These are phyloP conservation scores for Patella depressa DNA, from an alignment of 2,888 invertebrate genomes.

Conservation along the genomic window DNA sequence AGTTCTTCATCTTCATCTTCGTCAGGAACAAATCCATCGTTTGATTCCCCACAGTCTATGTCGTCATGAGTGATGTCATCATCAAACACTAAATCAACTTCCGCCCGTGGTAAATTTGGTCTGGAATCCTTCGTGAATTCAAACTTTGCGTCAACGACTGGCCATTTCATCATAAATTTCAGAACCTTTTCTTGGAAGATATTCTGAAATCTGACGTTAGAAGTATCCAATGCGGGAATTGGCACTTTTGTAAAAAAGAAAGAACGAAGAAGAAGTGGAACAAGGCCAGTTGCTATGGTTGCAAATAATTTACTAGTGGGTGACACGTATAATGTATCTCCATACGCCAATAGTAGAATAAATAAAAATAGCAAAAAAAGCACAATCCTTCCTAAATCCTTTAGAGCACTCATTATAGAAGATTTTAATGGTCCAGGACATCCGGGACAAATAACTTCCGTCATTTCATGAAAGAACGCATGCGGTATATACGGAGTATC, in stretches of 20 bases:
- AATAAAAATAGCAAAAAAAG: conserved; percentile 32
- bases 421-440: conserved; percentile 26
- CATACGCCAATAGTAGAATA: conserved; percentile 35
- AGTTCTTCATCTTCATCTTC: too few relatives aligned
- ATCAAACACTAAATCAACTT: too few relatives aligned
- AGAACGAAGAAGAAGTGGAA: conserved; percentile 22
- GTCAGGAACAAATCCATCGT: too few relatives aligned
- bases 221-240: not conserved
- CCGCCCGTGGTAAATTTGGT: too few relatives aligned
- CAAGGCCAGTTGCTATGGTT: conserved; percentile 31
- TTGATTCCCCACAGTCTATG: too few relatives aligned
- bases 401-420: conserved; percentile 20
- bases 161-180: not conserved
- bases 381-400: conserved; percentile 27
- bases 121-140: too few relatives aligned
- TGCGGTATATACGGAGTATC: conserved; percentile 31
- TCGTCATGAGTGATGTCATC: too few relatives aligned
- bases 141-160: not conserved
- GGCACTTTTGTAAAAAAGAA: not conserved
- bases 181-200: not conserved
- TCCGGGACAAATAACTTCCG: conserved; percentile 25
- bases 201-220: not conserved
- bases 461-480: conserved; percentile 30
- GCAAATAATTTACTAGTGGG: conserved; percentile 33
- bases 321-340: conserved; percentile 32